These are phyloP conservation scores for Zaprionus taronus DNA, from an alignment of 1,140 invertebrate genomes.

Conservation along the genomic window DNA sequence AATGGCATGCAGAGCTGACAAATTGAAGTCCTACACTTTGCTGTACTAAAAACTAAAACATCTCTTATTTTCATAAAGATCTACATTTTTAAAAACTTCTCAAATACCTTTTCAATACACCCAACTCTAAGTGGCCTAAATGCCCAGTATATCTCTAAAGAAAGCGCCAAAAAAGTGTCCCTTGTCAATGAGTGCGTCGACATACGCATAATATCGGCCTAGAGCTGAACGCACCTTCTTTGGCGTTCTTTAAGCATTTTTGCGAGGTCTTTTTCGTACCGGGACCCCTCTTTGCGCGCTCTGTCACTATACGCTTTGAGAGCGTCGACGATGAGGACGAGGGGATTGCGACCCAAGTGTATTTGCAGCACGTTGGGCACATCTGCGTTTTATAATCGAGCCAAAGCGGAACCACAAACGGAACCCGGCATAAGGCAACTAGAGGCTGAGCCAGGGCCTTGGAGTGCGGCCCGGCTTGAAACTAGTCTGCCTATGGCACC, in stretches of 20 bases:
- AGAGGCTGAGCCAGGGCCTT: slow-evolving; percentile 15
- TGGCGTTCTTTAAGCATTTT: slow-evolving; percentile 10
- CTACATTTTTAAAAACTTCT: no score
- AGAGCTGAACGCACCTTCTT: slow-evolving; percentile 28
- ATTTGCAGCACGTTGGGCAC: slow-evolving; percentile 62
- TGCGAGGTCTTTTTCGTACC: background rate
- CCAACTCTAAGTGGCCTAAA: background rate
- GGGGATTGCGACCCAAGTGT: slow-evolving; percentile 46
- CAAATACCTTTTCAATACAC: slow-evolving; percentile 11
- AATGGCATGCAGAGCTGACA: background rate
- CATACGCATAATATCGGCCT: slow-evolving; percentile 38
- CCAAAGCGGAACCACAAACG: slow-evolving; percentile 44
- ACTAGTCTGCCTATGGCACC: slow-evolving; percentile 21
- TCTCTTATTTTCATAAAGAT: no score
- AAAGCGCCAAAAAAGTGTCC: slow-evolving; percentile 45
- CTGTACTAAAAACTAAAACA: background rate
- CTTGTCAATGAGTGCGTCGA: slow-evolving; percentile 60
- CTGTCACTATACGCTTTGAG: background rate
- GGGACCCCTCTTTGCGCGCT: background rate
- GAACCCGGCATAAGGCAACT: slow-evolving; percentile 31
- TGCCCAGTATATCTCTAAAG: background rate
- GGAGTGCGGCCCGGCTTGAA: slow-evolving; percentile 12
- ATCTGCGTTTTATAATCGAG: slow-evolving; percentile 79
- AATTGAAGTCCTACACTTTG: background rate
- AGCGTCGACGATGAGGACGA: slow-evolving; percentile 29